Percentiles rank a stretch among this genome's conserved stretches.
Conservation (phyloP, 2,113 vertebrate genomes). For the Pollimyrus isidori region DNA sequence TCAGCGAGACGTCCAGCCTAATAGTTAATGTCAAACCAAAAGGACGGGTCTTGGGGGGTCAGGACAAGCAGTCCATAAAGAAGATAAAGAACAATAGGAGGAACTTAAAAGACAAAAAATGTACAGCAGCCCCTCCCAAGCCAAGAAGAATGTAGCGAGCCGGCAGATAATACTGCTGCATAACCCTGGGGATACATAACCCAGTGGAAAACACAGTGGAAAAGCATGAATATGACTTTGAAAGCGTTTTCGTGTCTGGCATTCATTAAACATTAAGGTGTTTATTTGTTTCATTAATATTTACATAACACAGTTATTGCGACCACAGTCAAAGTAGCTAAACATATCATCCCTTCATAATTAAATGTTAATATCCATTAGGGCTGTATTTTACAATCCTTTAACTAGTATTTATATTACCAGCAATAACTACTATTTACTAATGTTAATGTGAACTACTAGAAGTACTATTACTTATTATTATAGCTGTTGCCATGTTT, state of each 20-base stretch:
- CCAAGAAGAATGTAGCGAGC: slow-evolving; percentile 56
- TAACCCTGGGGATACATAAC: slow-evolving; percentile 24
- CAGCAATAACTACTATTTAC: not conserved
- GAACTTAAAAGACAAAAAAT: slow-evolving; percentile 67
- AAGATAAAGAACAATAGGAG: slow-evolving; percentile 87
- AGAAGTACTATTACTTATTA: not conserved
- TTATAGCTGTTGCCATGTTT: not conserved
- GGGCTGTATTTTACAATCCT: not conserved
- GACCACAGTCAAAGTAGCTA: not conserved
- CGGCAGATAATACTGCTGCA: slow-evolving; percentile 36
- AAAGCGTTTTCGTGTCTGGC: not conserved
- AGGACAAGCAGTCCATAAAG: slow-evolving; percentile 65
- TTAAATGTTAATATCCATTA: not conserved
- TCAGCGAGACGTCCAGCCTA: slow-evolving; percentile 25
- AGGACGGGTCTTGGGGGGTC: slow-evolving; percentile 53
- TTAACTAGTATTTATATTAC: not conserved
- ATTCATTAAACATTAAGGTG: not conserved
- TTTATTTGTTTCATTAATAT: not conserved
- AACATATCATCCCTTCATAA: not conserved
- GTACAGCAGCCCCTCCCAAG: slow-evolving; percentile 66
- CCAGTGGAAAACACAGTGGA: not conserved
- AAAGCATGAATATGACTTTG: not conserved
- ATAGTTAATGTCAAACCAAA: slow-evolving; percentile 62
- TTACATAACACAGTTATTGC: not conserved
- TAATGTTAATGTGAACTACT: not conserved